Evolutionary conservation across 2,888 invertebrate species (phyloP).

Genomic region (Altica lythri): DNA sequence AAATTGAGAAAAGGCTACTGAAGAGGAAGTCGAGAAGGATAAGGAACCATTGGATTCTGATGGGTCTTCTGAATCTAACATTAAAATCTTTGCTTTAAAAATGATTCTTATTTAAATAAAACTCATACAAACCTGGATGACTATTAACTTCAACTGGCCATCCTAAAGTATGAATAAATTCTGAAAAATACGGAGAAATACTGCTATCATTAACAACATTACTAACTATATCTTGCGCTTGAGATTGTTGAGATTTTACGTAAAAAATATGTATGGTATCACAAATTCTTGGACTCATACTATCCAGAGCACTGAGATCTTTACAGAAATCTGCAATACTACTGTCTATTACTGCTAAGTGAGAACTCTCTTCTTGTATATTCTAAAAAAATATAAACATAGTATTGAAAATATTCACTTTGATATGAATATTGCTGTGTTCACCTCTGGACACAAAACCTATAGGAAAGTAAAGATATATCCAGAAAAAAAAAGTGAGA

Average conservation of each 20-base stretch:
- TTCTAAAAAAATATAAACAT: slow-evolving; percentile 34
- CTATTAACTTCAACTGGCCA: slow-evolving; percentile 83
- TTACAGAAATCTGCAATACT: slow-evolving; percentile 71
- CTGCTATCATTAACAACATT: slow-evolving; percentile 66
- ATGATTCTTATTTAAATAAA: too few species aligned
- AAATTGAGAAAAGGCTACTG: too few species aligned
- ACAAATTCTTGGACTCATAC: slow-evolving; percentile 82
- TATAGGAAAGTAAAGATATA: too few species aligned
- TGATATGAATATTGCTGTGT: too few species aligned
- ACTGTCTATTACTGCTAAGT: slow-evolving; percentile 75
- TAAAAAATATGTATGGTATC: slow-evolving; percentile 96
- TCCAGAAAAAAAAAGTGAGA: too few species aligned
- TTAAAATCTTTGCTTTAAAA: too few species aligned
- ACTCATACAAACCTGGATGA: slow-evolving; percentile 73
- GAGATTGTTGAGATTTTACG: slow-evolving; percentile 83
- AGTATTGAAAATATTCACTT: too few species aligned
- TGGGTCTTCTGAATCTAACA: too few species aligned
- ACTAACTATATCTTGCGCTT: slow-evolving; percentile 76
- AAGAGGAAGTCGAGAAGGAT: too few species aligned
- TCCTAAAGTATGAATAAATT: slow-evolving; percentile 76
- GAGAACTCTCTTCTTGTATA: slow-evolving; percentile 54
- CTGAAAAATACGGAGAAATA: slow-evolving; percentile 61
- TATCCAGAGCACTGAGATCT: slow-evolving; percentile 84
- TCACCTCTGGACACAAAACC: too few species aligned
- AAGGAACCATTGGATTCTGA: too few species aligned